Base-by-base conservation (phyloP, 2,113 vertebrate species). In the Epinephelus lanceolatus region DNA sequence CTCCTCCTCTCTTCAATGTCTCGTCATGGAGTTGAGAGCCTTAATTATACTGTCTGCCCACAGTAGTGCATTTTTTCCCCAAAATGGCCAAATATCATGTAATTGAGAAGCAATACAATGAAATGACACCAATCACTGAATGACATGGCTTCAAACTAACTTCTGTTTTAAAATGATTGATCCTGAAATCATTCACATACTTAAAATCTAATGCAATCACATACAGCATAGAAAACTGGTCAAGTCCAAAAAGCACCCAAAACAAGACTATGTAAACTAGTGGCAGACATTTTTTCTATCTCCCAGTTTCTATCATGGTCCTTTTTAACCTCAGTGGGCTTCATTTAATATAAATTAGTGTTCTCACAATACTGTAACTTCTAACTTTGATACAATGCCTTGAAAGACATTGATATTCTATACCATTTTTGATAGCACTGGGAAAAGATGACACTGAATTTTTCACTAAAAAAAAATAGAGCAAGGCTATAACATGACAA, bases 31-130 rank as follows among this genome's bases (percentile, higher is more conserved):
- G 56, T 19, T 69, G 2, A 69, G 72, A 70, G 42, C 27, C 45
- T 25, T 73, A 45, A 79, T 79, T 72, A 83, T 23, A 68, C 68
- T 53, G 63, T 86, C 78, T 82, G 23, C 42, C 42, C 42, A 45
- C 42, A 45, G 42, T 65, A 68, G 11, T 27, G 53, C 52, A 4
- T 69, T 76, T 60, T 52, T 63, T 62, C 11, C 30, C 52, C 51
- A 70, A 45, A 76, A 12, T 60, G 25, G 40, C 47, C 66, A 78
- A 77, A 84, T 33, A 65, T 78, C 14, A 63, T 21, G 9, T 47
- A 14, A 78, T 63, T 6, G 0, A 76, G 59, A 30, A 33, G 61
- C 37, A 71, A 76, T 13, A 62, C 19, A 47, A 25, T 70, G 15
- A 52, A 67, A 81, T 51, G 45, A 67, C 47, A 78, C 17, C 25